Percentiles rank a stretch among this genome's conserved stretches.
These are phyloP conservation scores for Raja brachyura DNA, from an alignment of 2,113 vertebrate species.

Conservation along the genomic window DNA sequence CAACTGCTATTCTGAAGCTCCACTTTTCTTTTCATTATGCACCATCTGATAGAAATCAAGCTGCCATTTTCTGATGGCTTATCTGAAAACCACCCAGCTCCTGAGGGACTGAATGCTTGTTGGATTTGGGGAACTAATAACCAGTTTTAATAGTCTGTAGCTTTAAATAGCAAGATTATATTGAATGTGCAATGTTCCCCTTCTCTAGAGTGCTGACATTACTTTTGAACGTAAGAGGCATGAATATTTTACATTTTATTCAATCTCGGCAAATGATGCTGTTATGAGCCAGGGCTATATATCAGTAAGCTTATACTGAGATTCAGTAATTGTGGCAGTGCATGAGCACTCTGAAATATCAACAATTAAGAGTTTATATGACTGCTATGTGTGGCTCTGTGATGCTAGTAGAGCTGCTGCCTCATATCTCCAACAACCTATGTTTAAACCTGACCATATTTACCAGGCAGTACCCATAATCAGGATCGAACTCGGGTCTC, in stretches of 20 bases:
- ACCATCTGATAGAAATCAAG: neutral
- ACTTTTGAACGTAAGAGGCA: neutral
- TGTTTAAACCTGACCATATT: neutral
- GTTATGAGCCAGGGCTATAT: neutral
- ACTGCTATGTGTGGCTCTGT: neutral
- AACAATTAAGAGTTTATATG: neutral
- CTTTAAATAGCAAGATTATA: neutral
- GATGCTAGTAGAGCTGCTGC: too few relatives aligned
- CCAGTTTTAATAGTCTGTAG: neutral
- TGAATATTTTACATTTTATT: neutral
- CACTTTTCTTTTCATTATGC: neutral
- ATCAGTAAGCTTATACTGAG: neutral
- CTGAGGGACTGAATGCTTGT: neutral
- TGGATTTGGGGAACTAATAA: constrained; percentile 16
- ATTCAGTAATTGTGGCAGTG: neutral
- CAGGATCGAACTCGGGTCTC: too few relatives aligned
- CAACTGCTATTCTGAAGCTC: neutral
- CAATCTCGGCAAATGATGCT: neutral
- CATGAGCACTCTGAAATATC: neutral
- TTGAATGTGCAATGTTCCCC: neutral
- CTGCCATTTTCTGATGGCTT: neutral
- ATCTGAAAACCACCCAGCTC: neutral
- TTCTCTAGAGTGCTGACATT: neutral
- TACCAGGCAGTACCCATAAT: too few relatives aligned
- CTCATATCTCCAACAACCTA: neutral